Evolutionary conservation across 2,797 vertebrate species (phyloP).

Genomic region (Heliangelus exortis): DNA sequence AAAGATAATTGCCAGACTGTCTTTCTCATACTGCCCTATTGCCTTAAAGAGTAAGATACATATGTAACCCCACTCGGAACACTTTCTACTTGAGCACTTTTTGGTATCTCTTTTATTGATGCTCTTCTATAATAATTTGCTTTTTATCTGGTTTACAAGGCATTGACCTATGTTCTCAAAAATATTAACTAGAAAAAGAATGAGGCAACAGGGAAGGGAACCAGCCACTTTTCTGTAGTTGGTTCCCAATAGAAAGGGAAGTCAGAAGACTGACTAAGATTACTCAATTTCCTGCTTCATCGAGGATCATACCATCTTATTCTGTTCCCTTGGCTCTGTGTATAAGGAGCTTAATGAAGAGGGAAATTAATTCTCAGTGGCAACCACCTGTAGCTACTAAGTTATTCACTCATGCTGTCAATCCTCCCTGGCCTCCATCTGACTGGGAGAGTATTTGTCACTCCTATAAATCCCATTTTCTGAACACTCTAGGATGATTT

Average conservation of each 20-base stretch:
- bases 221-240: background rate
- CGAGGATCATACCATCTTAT: conserved; percentile 13
- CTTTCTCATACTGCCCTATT: background rate
- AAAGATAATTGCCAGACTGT: background rate
- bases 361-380: conserved; percentile 54
- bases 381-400: conserved; percentile 42
- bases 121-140: background rate
- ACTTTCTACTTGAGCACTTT: background rate
- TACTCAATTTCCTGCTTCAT: conserved; percentile 60
- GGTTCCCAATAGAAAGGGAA: background rate
- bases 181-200: background rate
- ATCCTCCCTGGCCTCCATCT: background rate
- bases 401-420: background rate
- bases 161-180: background rate
- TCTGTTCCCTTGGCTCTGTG: conserved; percentile 4
- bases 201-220: background rate
- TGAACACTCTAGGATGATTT: background rate
- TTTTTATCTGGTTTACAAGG: background rate
- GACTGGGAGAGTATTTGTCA: background rate
- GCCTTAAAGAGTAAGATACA: background rate
- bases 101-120: background rate
- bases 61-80: background rate
- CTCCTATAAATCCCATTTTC: background rate
- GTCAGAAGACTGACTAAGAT: background rate
- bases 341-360: conserved; percentile 55